A percentile compares a stretch with the other conserved stretches of the same genome.
These are phyloP conservation scores for Aix galericulata DNA, from an alignment of 2,113 vertebrate genomes.

Conservation along the genomic window DNA sequence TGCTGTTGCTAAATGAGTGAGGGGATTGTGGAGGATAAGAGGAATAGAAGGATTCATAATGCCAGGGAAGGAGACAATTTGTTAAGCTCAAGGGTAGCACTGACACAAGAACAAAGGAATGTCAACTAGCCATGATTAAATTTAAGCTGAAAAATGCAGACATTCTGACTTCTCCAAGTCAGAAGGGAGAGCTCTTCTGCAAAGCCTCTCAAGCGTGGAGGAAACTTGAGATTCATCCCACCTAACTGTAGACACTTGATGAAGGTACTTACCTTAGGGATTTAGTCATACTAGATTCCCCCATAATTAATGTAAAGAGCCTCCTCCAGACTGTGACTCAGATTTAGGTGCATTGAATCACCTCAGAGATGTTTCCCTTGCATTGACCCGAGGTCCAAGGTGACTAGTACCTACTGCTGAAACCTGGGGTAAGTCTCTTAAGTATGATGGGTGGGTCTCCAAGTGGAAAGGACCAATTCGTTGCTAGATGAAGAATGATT, in stretches of 20 bases:
- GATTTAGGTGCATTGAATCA: background rate
- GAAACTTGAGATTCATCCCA: background rate
- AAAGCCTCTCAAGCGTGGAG: background rate
- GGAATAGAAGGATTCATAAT: constrained; percentile 36
- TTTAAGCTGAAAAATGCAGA: background rate
- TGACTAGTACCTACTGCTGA: background rate
- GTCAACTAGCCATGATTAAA: constrained; percentile 3
- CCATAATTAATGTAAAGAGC: background rate
- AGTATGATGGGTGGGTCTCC: background rate
- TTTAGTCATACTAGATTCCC: background rate
- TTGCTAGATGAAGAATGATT: background rate
- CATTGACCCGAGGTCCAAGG: background rate
- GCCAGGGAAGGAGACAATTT: constrained; percentile 8
- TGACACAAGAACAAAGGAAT: background rate
- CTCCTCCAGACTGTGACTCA: background rate
- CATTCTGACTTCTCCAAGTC: background rate
- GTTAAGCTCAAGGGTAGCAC: background rate
- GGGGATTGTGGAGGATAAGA: background rate
- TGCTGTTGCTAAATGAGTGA: constrained; percentile 7
- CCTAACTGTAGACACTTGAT: background rate
- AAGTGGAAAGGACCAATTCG: background rate
- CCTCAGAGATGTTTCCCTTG: background rate
- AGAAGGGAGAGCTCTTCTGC: background rate
- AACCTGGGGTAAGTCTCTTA: background rate
- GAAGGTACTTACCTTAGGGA: background rate